Conservation (phyloP, 2,113 vertebrate genomes). For the Pangasianodon hypophthalmus region DNA sequence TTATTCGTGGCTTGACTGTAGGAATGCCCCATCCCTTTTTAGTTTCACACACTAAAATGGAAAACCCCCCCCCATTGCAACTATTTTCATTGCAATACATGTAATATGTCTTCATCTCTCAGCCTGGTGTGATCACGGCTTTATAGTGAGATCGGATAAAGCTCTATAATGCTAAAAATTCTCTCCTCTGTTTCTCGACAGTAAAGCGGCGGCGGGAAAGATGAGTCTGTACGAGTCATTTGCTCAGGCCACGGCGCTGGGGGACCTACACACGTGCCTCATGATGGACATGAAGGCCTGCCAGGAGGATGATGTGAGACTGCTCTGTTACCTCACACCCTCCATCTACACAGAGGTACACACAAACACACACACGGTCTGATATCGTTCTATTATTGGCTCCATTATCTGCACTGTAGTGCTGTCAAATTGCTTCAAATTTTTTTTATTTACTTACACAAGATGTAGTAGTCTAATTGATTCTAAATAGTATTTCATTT, state of each 20-base stretch:
- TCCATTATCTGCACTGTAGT: background rate
- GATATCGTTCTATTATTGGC: background rate
- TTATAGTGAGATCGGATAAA: background rate
- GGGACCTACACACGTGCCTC: conserved; percentile 92
- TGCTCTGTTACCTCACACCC: conserved; percentile 94
- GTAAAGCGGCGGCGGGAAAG: conserved; percentile 92
- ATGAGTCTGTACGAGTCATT: conserved; percentile 97
- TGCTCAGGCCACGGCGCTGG: conserved; percentile 92
- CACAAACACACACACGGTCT: background rate
- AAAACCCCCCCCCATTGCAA: background rate
- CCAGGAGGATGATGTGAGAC: conserved; percentile 90
- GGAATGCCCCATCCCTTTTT: background rate
- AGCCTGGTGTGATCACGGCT: background rate
- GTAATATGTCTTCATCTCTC: background rate
- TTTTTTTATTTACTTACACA: background rate
- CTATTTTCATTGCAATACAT: background rate
- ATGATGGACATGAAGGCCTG: conserved; percentile 99
- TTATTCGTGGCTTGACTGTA: background rate
- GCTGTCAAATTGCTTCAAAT: background rate
- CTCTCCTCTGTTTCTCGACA: conserved; percentile 55
- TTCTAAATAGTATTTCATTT: background rate
- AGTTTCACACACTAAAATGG: background rate
- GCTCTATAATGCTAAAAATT: background rate
- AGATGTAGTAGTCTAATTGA: background rate
- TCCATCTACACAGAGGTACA: conserved; percentile 82